Conservation (phyloP, 2,113 vertebrate species). For the Epinephelus moara region DNA sequence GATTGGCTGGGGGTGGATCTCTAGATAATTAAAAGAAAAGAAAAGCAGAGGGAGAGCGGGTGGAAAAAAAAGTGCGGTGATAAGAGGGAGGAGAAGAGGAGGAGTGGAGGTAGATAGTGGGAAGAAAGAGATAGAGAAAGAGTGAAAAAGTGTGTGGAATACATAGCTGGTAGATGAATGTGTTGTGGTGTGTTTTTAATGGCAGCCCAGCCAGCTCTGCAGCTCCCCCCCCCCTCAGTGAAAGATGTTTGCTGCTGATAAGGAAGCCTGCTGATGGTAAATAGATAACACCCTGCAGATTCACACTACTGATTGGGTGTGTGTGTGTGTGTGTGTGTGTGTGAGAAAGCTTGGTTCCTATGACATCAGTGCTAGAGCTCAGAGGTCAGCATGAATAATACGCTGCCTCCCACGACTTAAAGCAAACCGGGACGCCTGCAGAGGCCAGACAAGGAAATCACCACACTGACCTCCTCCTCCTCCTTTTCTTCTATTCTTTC, state of each 20-base stretch:
- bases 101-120: constrained; percentile 40
- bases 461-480: constrained; percentile 49
- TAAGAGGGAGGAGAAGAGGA: constrained; percentile 49
- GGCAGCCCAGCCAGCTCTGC: constrained; percentile 63
- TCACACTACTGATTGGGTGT: constrained; percentile 66
- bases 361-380: constrained; percentile 77
- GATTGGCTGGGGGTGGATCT: constrained; percentile 71
- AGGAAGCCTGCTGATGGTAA: constrained; percentile 83
- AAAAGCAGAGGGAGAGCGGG: constrained; percentile 41
- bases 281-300: constrained; percentile 81
- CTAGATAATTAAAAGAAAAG: constrained; percentile 72
- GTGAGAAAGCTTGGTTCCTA: constrained; percentile 39
- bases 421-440: constrained; percentile 68
- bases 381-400: constrained; percentile 81
- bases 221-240: constrained; percentile 59
- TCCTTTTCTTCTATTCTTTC: constrained; percentile 15
- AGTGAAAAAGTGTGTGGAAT: constrained; percentile 70
- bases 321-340: constrained; percentile 8
- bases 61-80: constrained; percentile 8
- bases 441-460: constrained; percentile 67
- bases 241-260: constrained; percentile 81
- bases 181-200: constrained; percentile 79
- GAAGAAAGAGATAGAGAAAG: constrained; percentile 35
- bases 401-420: constrained; percentile 63
- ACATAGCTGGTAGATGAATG: constrained; percentile 76